phyloP scores from a whole-genome alignment of 2,113 vertebrate genomes.

The Phoenicopterus ruber region DNA sequence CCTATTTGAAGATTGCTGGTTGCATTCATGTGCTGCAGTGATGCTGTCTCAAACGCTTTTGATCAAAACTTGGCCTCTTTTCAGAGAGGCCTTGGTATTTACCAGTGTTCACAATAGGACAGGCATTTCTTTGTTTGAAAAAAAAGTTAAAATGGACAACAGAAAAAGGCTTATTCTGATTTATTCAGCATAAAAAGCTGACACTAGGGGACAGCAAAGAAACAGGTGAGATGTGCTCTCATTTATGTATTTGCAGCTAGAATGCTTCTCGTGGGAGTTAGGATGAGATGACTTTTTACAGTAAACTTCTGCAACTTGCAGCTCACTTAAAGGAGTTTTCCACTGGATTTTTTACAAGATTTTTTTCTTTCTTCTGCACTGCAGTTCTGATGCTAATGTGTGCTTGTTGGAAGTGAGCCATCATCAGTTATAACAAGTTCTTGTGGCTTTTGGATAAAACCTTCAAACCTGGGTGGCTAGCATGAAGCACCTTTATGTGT shows the following conservation, averaged over 20 bases:
- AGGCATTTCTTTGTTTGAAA: background rate
- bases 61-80: background rate
- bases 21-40: background rate
- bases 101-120: background rate
- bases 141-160: background rate
- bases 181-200: background rate
- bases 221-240: accelerated
- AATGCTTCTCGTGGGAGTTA: background rate
- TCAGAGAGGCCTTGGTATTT: background rate
- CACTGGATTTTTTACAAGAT: background rate
- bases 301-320: background rate
- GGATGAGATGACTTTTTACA: background rate
- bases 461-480: background rate
- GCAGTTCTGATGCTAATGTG: background rate
- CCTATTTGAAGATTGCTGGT: background rate
- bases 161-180: background rate
- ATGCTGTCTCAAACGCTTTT: background rate
- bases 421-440: background rate
- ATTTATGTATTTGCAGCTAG: background rate
- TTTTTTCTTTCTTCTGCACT: background rate
- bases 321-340: background rate
- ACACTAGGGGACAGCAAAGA: background rate
- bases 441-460: background rate
- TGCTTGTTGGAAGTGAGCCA: background rate
- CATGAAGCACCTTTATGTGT: background rate